A percentile compares a stretch with the other conserved stretches of the same genome.
Evolutionary conservation across 2,113 vertebrate genomes (phyloP).

Genomic region (Dicerorhinus sumatrensis): DNA sequence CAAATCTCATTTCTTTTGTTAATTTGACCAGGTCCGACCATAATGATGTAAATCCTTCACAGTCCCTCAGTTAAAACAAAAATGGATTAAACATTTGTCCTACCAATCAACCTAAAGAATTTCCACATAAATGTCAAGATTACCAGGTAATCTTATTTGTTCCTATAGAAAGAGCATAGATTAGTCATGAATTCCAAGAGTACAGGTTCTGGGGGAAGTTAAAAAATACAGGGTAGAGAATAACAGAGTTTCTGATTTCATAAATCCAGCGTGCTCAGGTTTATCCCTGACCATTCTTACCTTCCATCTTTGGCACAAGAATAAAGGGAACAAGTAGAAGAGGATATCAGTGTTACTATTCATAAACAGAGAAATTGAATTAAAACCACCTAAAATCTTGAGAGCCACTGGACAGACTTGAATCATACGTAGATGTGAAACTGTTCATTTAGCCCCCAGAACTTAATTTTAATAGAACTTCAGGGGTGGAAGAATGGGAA

Average conservation of each 20-base stretch:
- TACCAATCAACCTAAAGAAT: not conserved
- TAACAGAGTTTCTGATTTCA: not conserved
- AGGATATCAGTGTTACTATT: not conserved
- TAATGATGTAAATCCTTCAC: not conserved
- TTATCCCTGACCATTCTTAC: not conserved
- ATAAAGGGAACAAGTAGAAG: not conserved
- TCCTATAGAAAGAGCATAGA: constrained; percentile 21
- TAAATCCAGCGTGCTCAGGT: not conserved
- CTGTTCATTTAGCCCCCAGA: not conserved
- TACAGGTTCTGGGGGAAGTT: not conserved
- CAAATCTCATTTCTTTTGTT: not conserved
- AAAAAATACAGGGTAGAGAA: not conserved
- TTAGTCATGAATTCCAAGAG: not conserved
- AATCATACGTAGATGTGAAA: not conserved
- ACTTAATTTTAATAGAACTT: not conserved
- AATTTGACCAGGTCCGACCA: not conserved
- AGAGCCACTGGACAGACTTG: not conserved
- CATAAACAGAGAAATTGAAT: not conserved
- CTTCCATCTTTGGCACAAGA: not conserved
- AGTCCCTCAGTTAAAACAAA: not conserved
- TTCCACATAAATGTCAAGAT: not conserved
- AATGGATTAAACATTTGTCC: not conserved
- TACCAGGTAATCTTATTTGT: not conserved
- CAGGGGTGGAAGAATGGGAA: not conserved
- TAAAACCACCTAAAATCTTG: constrained; percentile 2